A percentile compares a stretch with the other conserved stretches of the same genome.
These are phyloP conservation scores for Cyprinodon variegatus DNA, from an alignment of 2,113 vertebrate genomes.

Conservation along the genomic window DNA sequence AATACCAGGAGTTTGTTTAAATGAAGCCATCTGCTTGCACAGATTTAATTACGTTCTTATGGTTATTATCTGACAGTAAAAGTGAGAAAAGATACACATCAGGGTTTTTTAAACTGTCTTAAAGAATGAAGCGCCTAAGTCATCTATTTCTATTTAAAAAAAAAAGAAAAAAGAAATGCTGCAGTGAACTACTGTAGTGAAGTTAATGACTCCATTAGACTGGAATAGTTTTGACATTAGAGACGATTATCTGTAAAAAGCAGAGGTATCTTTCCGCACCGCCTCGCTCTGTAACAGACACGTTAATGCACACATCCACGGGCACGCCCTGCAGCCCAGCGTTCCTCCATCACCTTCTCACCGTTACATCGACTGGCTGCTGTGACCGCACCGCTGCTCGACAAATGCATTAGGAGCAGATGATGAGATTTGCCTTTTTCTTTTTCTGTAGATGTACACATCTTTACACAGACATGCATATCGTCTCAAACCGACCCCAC, in stretches of 20 bases:
- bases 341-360: neutral
- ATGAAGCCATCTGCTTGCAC: neutral
- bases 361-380: slow-evolving; percentile 2
- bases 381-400: slow-evolving; percentile 24
- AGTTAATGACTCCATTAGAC: neutral
- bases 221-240: neutral
- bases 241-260: slow-evolving; percentile 41
- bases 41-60: neutral
- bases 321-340: slow-evolving; percentile 25
- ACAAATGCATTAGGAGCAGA: slow-evolving; percentile 43
- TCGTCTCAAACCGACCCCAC: slow-evolving; percentile 25
- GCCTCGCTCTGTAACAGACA: neutral
- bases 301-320: slow-evolving; percentile 18
- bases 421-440: neutral
- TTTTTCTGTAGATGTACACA: neutral
- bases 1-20: slow-evolving; percentile 28
- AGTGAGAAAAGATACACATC: neutral
- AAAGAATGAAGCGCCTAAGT: neutral
- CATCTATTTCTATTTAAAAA: neutral
- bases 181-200: slow-evolving; percentile 3
- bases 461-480: slow-evolving; percentile 7
- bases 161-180: neutral
- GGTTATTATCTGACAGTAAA: neutral
- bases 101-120: neutral
- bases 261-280: slow-evolving; percentile 4